These are phyloP conservation scores for Holothuria leucospilota DNA, from an alignment of 53 echinoderm and acorn worm genomes.

Conservation along the genomic window DNA sequence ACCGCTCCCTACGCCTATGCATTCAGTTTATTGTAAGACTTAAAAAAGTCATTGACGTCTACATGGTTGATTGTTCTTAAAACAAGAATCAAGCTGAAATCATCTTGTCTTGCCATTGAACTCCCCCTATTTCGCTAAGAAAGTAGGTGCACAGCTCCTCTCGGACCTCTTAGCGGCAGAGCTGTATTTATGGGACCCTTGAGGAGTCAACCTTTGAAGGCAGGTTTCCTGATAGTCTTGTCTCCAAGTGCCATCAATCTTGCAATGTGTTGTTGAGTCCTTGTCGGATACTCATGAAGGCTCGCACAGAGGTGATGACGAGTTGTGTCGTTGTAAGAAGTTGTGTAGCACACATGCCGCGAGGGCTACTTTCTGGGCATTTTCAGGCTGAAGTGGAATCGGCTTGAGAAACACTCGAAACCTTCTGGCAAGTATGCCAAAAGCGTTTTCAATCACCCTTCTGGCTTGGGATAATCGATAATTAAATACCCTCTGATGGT, in stretches of 20 bases:
- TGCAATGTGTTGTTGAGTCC: background rate
- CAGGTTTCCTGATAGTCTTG: too few relatives aligned
- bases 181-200: background rate
- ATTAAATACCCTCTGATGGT: background rate
- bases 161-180: background rate
- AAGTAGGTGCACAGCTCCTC: background rate
- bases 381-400: background rate
- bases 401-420: background rate
- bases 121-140: background rate
- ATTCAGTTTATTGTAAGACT: too few relatives aligned
- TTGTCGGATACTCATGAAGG: background rate
- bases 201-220: background rate
- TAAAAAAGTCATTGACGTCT: too few relatives aligned
- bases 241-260: too few relatives aligned
- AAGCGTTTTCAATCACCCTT: conserved; percentile 11
- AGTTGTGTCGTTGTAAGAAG: background rate
- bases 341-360: background rate
- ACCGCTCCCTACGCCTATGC: too few relatives aligned
- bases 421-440: too few relatives aligned
- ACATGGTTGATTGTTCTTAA: too few relatives aligned
- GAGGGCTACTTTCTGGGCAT: conserved; percentile 6
- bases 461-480: conserved; percentile 13
- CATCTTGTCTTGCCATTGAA: background rate
- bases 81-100: background rate
- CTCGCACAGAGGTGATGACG: too few relatives aligned